Evolutionary conservation across 2,888 invertebrate species (phyloP), one percentile per base, ranked within the genome.

Genomic region (Heterodera filipjevi): DNA sequence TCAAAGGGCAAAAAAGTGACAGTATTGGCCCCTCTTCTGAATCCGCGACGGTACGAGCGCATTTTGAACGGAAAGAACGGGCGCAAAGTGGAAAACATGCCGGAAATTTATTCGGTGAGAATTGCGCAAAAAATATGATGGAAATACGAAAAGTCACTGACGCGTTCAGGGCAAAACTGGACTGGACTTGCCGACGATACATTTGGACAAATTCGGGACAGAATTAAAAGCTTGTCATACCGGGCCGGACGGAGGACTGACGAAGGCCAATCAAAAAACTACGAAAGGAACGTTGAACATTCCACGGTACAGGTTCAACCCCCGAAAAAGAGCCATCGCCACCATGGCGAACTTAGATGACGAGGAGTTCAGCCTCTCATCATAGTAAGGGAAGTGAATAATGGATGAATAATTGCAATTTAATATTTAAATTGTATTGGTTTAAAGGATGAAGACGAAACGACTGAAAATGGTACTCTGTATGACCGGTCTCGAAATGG

Each of bases 171-270:
- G 75, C 19, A 77, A 72, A 49, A 72, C 77, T n/a, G 93, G 93
- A 14, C 77, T 85, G 27, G 83, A 85, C 46, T 44, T 84, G 66
- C 84, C 84, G 3, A 79, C 79, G 8, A 84, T 84, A 44, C 78
- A 85, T 44, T 49, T 84, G 39, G 93, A 93, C 76, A 93, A 94
- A 89, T 90, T 94, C 84, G 94, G 94, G 0, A 86, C 89, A 78
- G 87, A 90, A 10, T 91, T 94, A 76, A 91, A 93, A 78, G 93
- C 93, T 16, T 93, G 94, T 77, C 93, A 93, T 87, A 93, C 94
- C 0, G 95, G 95, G 14, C 95, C 95, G 0, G 93, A 93, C 85
- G 93, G 93, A 79, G 95, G 95, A 1, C 91, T 95, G 5, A 93
- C 93, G 0, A 92, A 93, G 72, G 93, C 94, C 53, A 32, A 79